Conservation (phyloP, 1,140 invertebrate species). For the Drosophila insularis region DNA sequence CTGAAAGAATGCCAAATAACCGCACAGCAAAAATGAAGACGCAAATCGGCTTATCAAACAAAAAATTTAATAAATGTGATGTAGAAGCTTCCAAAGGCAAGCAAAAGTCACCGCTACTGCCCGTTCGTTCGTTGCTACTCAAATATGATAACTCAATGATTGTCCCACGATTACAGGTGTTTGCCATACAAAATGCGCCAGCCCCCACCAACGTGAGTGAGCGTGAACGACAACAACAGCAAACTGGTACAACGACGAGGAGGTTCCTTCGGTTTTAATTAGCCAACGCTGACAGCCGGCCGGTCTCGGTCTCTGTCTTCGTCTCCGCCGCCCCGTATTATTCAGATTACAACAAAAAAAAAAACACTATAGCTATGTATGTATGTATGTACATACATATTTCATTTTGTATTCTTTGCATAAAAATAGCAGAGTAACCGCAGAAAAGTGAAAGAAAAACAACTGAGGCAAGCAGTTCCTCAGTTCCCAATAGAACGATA, state of each 20-base stretch:
- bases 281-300: conserved; percentile 49
- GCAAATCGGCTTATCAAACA: conserved; percentile 77
- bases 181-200: conserved; percentile 38
- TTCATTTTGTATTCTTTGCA: conserved; percentile 61
- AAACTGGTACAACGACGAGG: conserved; percentile 43
- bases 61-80: conserved; percentile 27
- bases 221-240: conserved; percentile 18
- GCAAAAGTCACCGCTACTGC: conserved; percentile 42
- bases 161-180: conserved; percentile 74
- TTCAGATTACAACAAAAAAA: conserved; percentile 62
- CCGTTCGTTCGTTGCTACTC: conserved; percentile 29
- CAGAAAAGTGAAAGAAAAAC: not conserved
- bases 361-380: conserved; percentile 26
- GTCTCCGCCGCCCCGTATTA: conserved; percentile 46
- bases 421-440: conserved; percentile 59
- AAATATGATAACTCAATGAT: conserved; percentile 70
- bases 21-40: conserved; percentile 44
- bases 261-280: conserved; percentile 66
- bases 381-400: conserved; percentile 59
- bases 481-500: conserved; percentile 15
- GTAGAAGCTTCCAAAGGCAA: conserved; percentile 37
- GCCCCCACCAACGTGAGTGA: conserved; percentile 12
- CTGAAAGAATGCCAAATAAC: conserved; percentile 33
- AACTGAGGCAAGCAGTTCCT: conserved; percentile 17
- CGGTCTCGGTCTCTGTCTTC: conserved; percentile 23